These are phyloP conservation scores for Tyto alba DNA, from an alignment of 2,113 vertebrate species.

Conservation along the genomic window DNA sequence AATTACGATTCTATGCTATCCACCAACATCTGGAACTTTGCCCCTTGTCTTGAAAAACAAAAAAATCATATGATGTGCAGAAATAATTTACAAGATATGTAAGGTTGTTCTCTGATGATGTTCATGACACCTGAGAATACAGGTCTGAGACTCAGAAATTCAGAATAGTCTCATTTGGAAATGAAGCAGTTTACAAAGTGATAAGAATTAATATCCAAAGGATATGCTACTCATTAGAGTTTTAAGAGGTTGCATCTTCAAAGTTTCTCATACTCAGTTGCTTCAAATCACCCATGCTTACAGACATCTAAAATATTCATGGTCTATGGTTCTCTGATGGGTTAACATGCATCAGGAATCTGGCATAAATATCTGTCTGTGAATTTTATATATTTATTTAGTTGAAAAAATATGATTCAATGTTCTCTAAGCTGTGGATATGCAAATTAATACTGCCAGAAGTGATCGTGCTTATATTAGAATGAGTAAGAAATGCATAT, in stretches of 20 bases:
- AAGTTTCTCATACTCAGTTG: not conserved
- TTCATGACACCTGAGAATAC: not conserved
- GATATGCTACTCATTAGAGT: not conserved
- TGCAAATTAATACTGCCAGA: slow-evolving; percentile 5
- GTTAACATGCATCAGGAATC: not conserved
- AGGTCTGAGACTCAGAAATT: not conserved
- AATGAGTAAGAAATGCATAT: slow-evolving; percentile 12
- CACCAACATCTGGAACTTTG: not conserved
- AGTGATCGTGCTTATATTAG: not conserved
- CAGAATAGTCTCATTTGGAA: not conserved
- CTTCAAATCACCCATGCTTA: not conserved
- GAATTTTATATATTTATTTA: not conserved
- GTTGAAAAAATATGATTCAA: not conserved
- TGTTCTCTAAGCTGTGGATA: not conserved
- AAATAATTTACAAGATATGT: not conserved
- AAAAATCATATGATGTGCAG: not conserved
- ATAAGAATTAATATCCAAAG: not conserved
- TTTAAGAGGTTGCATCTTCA: not conserved
- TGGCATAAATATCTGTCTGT: not conserved
- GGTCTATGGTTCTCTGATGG: not conserved
- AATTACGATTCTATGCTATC: not conserved
- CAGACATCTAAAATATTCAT: not conserved
- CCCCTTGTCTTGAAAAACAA: not conserved
- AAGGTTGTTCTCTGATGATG: not conserved
- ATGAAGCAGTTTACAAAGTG: not conserved